Conservation (phyloP, 2,888 invertebrate species). For the Glaucopsyche alexis region DNA sequence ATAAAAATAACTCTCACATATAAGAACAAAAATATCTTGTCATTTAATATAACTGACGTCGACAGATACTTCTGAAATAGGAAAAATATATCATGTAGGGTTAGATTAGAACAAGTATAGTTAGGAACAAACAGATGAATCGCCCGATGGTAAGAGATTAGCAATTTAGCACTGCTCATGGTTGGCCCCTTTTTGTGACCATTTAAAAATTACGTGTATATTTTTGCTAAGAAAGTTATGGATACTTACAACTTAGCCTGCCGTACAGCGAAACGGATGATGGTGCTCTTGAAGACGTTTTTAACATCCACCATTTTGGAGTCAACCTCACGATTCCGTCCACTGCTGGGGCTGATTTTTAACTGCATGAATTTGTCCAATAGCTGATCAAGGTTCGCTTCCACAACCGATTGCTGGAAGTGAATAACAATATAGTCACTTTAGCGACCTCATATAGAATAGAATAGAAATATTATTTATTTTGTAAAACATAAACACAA, state of each 20-base stretch:
- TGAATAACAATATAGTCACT: not conserved
- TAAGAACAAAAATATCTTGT: not conserved
- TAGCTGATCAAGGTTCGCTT: constrained; percentile 76
- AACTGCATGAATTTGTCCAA: constrained; percentile 80
- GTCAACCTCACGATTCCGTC: constrained; percentile 46
- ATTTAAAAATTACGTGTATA: no score
- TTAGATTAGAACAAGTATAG: no score
- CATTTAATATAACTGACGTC: constrained; percentile 28
- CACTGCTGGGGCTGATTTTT: constrained; percentile 68
- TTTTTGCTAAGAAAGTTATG: no score
- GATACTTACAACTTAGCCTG: constrained; percentile 65
- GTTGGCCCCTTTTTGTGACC: no score
- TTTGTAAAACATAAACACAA: no score
- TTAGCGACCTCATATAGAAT: no score
- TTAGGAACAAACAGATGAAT: no score
- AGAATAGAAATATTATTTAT: no score
- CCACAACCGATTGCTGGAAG: constrained; percentile 71
- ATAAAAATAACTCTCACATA: constrained; percentile 34
- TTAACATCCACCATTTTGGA: constrained; percentile 73
- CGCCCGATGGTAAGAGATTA: not conserved
- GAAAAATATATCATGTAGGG: not conserved
- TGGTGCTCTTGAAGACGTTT: constrained; percentile 80
- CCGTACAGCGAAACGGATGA: constrained; percentile 80
- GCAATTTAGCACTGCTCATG: no score
- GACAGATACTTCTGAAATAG: constrained; percentile 36